phyloP scores from a whole-genome alignment of 2,888 invertebrate species.

The Gymnosoma rotundatum region DNA sequence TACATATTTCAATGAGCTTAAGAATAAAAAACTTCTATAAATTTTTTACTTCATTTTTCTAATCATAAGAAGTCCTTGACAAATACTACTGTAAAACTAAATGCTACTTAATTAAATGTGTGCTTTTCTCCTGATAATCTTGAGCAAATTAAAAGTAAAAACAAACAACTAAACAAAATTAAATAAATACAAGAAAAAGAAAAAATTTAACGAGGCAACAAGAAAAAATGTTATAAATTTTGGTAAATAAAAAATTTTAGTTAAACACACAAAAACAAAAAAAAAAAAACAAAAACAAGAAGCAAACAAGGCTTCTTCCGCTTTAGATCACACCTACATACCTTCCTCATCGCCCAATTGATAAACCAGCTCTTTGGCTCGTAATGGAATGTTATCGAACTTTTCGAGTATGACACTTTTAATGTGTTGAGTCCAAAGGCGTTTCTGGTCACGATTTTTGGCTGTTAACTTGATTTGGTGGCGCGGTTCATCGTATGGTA shows the following conservation, averaged over 20 bases:
- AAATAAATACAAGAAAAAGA: not conserved
- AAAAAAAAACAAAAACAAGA: constrained; percentile 17
- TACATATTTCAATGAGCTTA: too few relatives aligned
- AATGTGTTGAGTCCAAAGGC: constrained; percentile 82
- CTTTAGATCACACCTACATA: constrained; percentile 76
- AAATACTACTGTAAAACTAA: too few relatives aligned
- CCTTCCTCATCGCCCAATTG: constrained; percentile 84
- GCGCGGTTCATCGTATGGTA: constrained; percentile 97
- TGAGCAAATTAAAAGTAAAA: too few relatives aligned
- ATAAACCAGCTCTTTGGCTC: constrained; percentile 94
- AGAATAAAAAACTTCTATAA: too few relatives aligned
- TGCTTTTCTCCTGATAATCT: too few relatives aligned
- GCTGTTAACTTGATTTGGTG: constrained; percentile 90
- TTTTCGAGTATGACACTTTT: constrained; percentile 95
- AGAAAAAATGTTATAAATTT: constrained; percentile 5
- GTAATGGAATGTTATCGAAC: constrained; percentile 96
- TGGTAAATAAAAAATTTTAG: not conserved
- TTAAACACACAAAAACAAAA: not conserved
- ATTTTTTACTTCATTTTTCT: too few relatives aligned
- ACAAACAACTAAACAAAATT: not conserved
- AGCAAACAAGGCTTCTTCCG: constrained; percentile 38
- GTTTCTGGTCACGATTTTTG: constrained; percentile 82
- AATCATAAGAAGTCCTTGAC: too few relatives aligned
- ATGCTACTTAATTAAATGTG: too few relatives aligned
- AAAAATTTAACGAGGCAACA: constrained; percentile 5